Evolutionary conservation across 2,113 vertebrate genomes (phyloP).

Genomic region (Rhipidura dahli): DNA sequence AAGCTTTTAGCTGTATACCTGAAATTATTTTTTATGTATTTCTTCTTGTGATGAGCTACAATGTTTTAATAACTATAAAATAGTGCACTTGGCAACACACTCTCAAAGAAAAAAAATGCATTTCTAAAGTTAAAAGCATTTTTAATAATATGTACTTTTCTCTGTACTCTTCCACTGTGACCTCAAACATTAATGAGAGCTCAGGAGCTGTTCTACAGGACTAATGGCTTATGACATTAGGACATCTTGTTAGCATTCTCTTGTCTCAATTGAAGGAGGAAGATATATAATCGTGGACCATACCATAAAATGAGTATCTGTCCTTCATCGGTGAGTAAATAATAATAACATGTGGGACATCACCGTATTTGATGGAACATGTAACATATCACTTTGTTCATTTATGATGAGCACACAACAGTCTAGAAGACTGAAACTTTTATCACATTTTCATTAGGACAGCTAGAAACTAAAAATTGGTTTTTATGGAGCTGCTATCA

Average conservation of each 20-base stretch:
- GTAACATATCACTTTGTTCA: not conserved
- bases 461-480: not conserved
- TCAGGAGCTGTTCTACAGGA: not conserved
- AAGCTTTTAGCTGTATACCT: not conserved
- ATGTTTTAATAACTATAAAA: not conserved
- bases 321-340: not conserved
- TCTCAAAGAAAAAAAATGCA: accelerated
- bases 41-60: not conserved
- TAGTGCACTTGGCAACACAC: not conserved
- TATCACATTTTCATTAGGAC: not conserved
- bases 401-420: not conserved
- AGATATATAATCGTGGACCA: not conserved
- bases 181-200: not conserved
- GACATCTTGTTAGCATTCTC: not conserved
- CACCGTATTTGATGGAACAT: not conserved
- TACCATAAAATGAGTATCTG: not conserved
- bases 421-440: not conserved
- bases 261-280: not conserved
- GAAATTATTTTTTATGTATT: not conserved
- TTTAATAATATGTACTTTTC: not conserved
- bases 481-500: not conserved
- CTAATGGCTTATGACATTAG: not conserved
- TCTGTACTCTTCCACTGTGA: not conserved
- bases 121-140: not conserved
- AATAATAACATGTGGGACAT: not conserved